phyloP scores from a whole-genome alignment of 2,888 invertebrate species.

The Chironomus tentans region DNA sequence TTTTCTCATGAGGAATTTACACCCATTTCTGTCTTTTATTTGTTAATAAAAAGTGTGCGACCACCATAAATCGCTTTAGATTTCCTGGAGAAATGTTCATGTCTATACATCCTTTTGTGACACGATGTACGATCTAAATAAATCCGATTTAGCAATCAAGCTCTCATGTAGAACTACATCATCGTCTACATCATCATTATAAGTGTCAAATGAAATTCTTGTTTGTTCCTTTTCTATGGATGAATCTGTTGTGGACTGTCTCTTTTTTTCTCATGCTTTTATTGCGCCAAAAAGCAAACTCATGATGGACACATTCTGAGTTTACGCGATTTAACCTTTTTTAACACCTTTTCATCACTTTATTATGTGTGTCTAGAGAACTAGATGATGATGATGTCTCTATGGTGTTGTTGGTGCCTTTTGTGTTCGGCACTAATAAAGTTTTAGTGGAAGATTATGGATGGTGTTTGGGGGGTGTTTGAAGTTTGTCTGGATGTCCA shows the following conservation, averaged over 20 bases:
- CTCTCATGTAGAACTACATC: not conserved
- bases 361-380: too few relatives aligned
- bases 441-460: too few relatives aligned
- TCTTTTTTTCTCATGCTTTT: not conserved
- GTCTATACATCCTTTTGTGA: not conserved
- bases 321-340: too few relatives aligned
- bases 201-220: not conserved
- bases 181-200: not conserved
- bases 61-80: not conserved
- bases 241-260: not conserved
- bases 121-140: not conserved
- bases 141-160: constrained; percentile 21
- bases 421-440: too few relatives aligned
- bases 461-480: too few relatives aligned
- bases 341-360: too few relatives aligned
- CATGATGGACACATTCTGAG: too few relatives aligned
- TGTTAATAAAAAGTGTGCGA: not conserved
- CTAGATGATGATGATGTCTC: too few relatives aligned
- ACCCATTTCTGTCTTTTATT: not conserved
- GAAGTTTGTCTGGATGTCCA: too few relatives aligned
- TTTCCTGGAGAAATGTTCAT: not conserved
- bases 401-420: too few relatives aligned
- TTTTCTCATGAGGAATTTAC: not conserved
- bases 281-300: too few relatives aligned
- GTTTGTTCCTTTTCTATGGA: too few relatives aligned